A percentile compares a stretch with the other conserved stretches of the same genome.
phyloP scores from a whole-genome alignment of 2,113 vertebrate species.

The Nothocercus nigrocapillus region DNA sequence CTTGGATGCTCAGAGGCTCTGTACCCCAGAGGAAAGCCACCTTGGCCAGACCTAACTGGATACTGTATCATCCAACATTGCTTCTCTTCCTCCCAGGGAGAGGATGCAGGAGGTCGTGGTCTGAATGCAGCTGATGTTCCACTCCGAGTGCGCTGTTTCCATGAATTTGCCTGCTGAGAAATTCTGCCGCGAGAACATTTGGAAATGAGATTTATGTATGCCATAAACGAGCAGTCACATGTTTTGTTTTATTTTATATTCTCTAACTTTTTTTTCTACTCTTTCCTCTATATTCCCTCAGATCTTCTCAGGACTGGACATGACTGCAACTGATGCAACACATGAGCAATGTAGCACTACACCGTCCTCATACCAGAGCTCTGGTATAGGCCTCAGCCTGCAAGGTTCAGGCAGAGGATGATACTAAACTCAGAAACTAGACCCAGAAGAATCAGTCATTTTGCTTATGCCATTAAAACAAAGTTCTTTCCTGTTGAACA shows the following conservation, averaged over 20 bases:
- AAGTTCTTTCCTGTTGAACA: neutral
- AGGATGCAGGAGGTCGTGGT: rapidly evolving
- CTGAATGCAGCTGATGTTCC: neutral
- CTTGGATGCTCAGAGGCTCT: neutral
- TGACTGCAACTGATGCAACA: neutral
- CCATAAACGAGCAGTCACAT: neutral
- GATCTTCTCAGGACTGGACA: neutral
- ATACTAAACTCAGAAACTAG: neutral
- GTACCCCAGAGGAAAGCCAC: neutral
- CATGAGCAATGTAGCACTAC: neutral
- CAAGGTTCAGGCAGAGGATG: neutral
- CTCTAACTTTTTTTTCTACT: neutral
- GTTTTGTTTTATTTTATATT: neutral
- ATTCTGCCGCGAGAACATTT: neutral
- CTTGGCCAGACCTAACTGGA: neutral
- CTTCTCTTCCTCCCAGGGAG: neutral
- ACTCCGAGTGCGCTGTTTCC: rapidly evolving
- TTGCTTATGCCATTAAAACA: conserved; percentile 13
- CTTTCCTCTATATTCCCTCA: neutral
- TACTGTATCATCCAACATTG: rapidly evolving
- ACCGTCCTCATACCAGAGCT: rapidly evolving
- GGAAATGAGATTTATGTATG: neutral
- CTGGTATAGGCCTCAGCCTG: neutral
- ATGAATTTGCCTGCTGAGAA: neutral
- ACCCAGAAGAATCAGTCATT: neutral